Evolutionary conservation across 2,888 invertebrate species (phyloP).

Genomic region (Stenoptilia bipunctidactyla): DNA sequence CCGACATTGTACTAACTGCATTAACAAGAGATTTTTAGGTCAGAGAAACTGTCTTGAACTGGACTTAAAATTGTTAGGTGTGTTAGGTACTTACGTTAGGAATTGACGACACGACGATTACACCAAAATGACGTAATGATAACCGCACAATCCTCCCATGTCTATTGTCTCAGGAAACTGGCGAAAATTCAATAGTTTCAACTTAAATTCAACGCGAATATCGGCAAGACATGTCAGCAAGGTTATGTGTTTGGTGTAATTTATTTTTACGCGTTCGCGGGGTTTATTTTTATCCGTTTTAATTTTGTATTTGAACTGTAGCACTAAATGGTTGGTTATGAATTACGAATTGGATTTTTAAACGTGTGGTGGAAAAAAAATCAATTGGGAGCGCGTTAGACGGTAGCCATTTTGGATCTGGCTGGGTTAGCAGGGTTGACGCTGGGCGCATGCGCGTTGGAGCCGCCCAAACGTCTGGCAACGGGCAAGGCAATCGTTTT

Average conservation of each 20-base stretch:
- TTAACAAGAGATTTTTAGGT: conserved; percentile 48
- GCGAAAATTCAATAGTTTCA: conserved; percentile 7
- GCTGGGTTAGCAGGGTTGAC: conserved; percentile 30
- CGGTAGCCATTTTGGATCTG: conserved; percentile 54
- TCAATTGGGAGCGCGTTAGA: conserved; percentile 47
- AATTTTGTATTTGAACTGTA: not conserved
- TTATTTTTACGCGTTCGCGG: not conserved
- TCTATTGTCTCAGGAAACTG: conserved; percentile 6
- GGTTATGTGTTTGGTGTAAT: conserved; percentile 7
- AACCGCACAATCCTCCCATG: conserved; percentile 5
- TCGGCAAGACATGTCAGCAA: not conserved
- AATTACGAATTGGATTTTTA: not conserved
- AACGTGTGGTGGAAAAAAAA: conserved; percentile 44
- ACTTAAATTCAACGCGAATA: conserved; percentile 2
- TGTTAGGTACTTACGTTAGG: conserved; percentile 21
- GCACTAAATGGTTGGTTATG: conserved; percentile 1
- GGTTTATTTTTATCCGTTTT: not conserved
- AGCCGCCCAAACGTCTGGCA: conserved; percentile 30
- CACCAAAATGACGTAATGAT: conserved; percentile 3
- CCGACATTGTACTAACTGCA: conserved; percentile 35
- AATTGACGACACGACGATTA: conserved; percentile 7
- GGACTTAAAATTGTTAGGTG: conserved; percentile 21
- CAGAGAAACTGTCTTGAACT: conserved; percentile 28
- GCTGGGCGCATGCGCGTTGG: conserved; percentile 40
- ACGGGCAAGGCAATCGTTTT: not conserved